These are phyloP conservation scores for Stomatorhinus ivindoensis DNA, from an alignment of 2,113 vertebrate species.

Conservation along the genomic window DNA sequence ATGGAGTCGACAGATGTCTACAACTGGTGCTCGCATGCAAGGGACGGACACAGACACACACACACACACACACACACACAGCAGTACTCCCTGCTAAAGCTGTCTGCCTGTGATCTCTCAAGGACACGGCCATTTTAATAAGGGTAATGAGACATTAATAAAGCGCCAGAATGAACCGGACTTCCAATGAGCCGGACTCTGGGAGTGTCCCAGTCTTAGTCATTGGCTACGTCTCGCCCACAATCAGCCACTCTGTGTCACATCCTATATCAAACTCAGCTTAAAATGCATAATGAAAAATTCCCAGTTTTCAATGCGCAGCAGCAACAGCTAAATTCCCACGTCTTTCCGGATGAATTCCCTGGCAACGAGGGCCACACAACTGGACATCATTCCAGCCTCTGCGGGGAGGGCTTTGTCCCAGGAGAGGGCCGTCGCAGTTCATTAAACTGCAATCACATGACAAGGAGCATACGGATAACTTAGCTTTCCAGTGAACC, in stretches of 20 bases:
- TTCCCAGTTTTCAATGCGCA: not conserved
- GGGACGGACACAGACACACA: not conserved
- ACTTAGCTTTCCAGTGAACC: not conserved
- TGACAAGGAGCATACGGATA: not conserved
- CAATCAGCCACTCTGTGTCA: not conserved
- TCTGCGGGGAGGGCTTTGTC: not conserved
- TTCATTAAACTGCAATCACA: not conserved
- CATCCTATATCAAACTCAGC: not conserved
- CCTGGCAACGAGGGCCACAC: not conserved
- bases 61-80: not conserved
- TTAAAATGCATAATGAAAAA: not conserved
- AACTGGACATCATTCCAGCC: not conserved
- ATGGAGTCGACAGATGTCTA: not conserved
- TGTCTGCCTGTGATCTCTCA: slow-evolving; percentile 14
- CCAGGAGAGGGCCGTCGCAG: not conserved
- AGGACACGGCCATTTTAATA: slow-evolving; percentile 9
- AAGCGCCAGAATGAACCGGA: not conserved
- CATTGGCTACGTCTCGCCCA: not conserved
- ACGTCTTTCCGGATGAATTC: not conserved
- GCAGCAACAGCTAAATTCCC: not conserved
- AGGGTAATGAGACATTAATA: slow-evolving; percentile 15
- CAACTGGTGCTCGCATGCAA: not conserved
- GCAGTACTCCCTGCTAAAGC: not conserved
- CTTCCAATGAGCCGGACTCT: not conserved
- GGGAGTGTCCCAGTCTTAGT: not conserved